Evolutionary conservation across 2,113 vertebrate genomes (phyloP), one percentile per base, ranked within the genome.

Genomic region (Python bivittatus): DNA sequence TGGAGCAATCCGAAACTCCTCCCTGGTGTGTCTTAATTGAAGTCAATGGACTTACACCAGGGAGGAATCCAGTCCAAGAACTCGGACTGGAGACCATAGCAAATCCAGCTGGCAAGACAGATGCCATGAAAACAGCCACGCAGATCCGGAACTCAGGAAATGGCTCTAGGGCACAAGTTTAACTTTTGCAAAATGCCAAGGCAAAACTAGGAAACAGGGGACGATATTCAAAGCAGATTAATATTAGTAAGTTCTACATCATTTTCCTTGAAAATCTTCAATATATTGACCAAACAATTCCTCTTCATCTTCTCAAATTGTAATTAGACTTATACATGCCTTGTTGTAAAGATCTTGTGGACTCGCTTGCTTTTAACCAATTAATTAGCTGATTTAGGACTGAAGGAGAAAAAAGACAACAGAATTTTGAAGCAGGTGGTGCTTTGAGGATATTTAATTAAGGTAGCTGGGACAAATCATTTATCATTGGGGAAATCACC

Each of bases 61-160:
- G 95, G 97, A 96, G 92, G 96, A 94, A 94, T 93, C 94, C 95
- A 94, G 96, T 95, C 96, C 96, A 93, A 89, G 88, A 94, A 95
- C 95, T 95, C n/a, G 92, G 95, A 88, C 91, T 68, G 92, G 94
- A 96, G 95, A 84, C 93, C 93, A 88, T 27, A 15, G 4, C 93
- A 48, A 93, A 91, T 96, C 96, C 97, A 97, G 96, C 97, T 97
- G 96, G 96, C 96, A 95, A 44, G 42, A 22, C 1, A 1, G 48
- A 90, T 38, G 91, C 86, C 85, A 94, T 68, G 8, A 25, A 10
- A 0, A 93, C 20, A 27, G 29, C 91, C n/a, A 89, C 93, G 94
- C 90, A 91, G 93, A 93, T 96, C 93, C 90, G 93, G 93, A 94
- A 96, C 95, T 94, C 8, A 0, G 2, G 91, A 93, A 96, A 38